phyloP scores from a whole-genome alignment of 2,888 invertebrate genomes.

The Dasysyrphus tricinctus region DNA sequence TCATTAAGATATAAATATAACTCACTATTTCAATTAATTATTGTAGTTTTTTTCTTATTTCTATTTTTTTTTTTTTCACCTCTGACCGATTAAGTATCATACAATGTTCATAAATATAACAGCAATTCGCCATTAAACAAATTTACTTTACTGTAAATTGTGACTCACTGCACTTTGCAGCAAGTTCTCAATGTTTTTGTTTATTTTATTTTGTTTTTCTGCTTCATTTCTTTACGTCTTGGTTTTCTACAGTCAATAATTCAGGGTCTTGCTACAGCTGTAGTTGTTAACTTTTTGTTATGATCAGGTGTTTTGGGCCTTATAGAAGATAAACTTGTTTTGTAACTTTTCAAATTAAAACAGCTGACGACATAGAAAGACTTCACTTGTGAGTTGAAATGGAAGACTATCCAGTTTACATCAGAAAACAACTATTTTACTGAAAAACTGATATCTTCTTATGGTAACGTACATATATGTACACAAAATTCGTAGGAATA shows the following conservation, averaged over 20 bases:
- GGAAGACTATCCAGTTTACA: slow-evolving; percentile 10
- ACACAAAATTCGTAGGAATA: neutral
- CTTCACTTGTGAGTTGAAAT: neutral
- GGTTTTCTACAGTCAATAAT: slow-evolving; percentile 23
- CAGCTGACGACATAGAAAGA: slow-evolving; percentile 36
- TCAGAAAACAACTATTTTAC: neutral
- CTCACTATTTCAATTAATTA: neutral
- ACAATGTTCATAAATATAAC: slow-evolving; percentile 22
- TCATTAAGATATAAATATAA: neutral
- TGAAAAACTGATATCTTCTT: slow-evolving; percentile 8
- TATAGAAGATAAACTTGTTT: slow-evolving; percentile 42
- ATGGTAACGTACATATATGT: neutral
- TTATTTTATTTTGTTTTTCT: slow-evolving; percentile 14
- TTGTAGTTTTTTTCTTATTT: neutral
- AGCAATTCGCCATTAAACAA: slow-evolving; percentile 40
- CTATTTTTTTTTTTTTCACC: neutral
- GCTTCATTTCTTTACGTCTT: slow-evolving; percentile 5
- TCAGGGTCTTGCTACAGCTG: slow-evolving; percentile 46
- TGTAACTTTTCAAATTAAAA: slow-evolving; percentile 28
- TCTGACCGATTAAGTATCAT: slow-evolving; percentile 26
- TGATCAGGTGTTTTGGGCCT: slow-evolving; percentile 31
- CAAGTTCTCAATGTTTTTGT: slow-evolving; percentile 38
- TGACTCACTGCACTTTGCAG: slow-evolving; percentile 63
- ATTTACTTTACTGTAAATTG: slow-evolving; percentile 38
- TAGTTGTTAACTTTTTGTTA: slow-evolving; percentile 13